phyloP scores from a whole-genome alignment of 1,140 invertebrate genomes.

The Cyclargus thomasi region DNA sequence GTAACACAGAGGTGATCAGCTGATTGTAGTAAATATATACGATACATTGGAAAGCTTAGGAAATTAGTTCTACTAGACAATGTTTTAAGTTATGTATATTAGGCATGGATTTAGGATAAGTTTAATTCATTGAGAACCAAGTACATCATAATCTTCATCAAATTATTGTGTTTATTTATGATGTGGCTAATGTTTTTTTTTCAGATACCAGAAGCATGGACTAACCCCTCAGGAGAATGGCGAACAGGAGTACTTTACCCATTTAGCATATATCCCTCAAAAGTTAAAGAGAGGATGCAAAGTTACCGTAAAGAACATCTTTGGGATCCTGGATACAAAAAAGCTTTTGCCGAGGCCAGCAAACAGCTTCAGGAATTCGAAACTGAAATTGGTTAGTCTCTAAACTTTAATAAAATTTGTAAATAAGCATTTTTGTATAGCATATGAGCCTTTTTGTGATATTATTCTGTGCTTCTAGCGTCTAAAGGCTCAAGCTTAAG shows the following conservation, averaged over 20 bases:
- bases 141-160: too few relatives aligned
- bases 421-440: too few relatives aligned
- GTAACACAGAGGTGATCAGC: not conserved
- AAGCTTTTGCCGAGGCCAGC: conserved; percentile 83
- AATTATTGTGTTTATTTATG: not conserved
- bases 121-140: too few relatives aligned
- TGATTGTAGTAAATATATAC: not conserved
- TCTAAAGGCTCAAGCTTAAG: conserved; percentile 67
- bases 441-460: too few relatives aligned
- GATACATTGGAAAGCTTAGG: too few relatives aligned
- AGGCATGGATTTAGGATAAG: too few relatives aligned
- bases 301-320: conserved; percentile 87
- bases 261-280: conserved; percentile 90
- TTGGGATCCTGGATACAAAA: conserved; percentile 91
- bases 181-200: too few relatives aligned
- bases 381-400: conserved; percentile 66
- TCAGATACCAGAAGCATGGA: conserved; percentile 89
- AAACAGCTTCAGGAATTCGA: conserved; percentile 85
- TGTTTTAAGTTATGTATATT: too few relatives aligned
- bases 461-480: conserved; percentile 29
- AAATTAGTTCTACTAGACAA: too few relatives aligned
- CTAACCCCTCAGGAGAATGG: conserved; percentile 88
- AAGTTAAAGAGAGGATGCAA: conserved; percentile 88
- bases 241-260: conserved; percentile 91
- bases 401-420: too few relatives aligned